Percentiles rank a stretch among this genome's conserved stretches.
These are phyloP conservation scores for Sylvia borin DNA, from an alignment of 2,797 vertebrate species.

Conservation along the genomic window DNA sequence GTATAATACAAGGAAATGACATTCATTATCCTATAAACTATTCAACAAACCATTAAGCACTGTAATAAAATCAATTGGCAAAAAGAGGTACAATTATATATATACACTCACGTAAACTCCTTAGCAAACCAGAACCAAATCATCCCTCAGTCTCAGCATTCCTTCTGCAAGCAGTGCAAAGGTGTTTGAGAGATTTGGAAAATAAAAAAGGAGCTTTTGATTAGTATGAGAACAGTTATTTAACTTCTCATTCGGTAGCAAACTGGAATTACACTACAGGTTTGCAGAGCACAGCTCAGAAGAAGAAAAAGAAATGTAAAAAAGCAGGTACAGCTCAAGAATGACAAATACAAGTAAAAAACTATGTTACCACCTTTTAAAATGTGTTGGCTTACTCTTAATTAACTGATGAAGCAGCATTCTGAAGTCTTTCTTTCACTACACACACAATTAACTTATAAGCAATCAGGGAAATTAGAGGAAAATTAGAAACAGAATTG, in stretches of 20 bases:
- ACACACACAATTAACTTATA: constrained; percentile 69
- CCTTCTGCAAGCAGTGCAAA: constrained; percentile 15
- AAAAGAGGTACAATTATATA: constrained; percentile 73
- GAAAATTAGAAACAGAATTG: constrained; percentile 71
- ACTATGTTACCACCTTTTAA: constrained; percentile 43
- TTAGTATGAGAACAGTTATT: background rate
- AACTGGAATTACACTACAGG: background rate
- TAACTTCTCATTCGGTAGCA: background rate
- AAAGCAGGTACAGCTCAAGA: constrained; percentile 19
- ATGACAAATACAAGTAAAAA: background rate
- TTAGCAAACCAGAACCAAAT: constrained; percentile 57
- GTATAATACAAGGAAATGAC: constrained; percentile 69
- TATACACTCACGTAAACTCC: constrained; percentile 62
- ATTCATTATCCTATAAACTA: constrained; percentile 76
- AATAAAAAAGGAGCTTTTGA: background rate
- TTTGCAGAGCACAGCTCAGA: constrained; percentile 10
- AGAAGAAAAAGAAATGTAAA: background rate
- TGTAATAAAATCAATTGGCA: constrained; percentile 75
- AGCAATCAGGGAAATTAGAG: constrained; percentile 73
- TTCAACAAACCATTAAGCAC: constrained; percentile 75
- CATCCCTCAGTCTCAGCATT: constrained; percentile 16
- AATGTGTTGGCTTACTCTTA: constrained; percentile 71
- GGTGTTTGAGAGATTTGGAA: background rate
- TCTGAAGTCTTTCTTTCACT: constrained; percentile 63
- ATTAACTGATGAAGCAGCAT: constrained; percentile 71